Conservation (phyloP, 2,888 invertebrate species). For the Prosapia bicincta region DNA sequence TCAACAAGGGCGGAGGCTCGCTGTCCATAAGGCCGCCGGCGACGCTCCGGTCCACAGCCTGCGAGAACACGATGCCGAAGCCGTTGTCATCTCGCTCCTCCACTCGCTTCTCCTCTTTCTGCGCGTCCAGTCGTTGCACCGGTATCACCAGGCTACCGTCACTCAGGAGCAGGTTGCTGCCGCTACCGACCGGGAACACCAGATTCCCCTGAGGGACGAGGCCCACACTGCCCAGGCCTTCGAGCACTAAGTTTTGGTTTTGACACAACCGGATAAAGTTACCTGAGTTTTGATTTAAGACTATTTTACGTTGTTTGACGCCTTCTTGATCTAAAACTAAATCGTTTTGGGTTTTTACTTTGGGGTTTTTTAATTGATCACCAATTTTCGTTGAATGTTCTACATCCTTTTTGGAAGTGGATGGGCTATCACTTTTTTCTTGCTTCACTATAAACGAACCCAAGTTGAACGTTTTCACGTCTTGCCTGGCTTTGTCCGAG, state of each 20-base stretch:
- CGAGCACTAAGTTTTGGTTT: constrained; percentile 10
- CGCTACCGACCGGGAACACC: constrained; percentile 18
- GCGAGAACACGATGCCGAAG: constrained; percentile 16
- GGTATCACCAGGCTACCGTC: constrained; percentile 16
- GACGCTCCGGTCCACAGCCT: neutral
- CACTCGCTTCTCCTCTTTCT: constrained; percentile 9
- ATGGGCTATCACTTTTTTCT: constrained; percentile 9
- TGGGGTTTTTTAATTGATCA: neutral
- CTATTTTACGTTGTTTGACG: neutral
- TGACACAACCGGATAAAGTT: constrained; percentile 17
- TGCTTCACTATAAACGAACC: constrained; percentile 36
- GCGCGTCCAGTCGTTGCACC: constrained; percentile 10
- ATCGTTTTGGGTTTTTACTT: neutral
- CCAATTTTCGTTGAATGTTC: neutral
- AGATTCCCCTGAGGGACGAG: constrained; percentile 13
- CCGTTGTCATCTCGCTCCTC: neutral
- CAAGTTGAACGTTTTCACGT: constrained; percentile 35
- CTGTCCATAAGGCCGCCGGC: constrained; percentile 13
- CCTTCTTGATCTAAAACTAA: neutral
- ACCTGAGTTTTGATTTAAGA: constrained; percentile 11
- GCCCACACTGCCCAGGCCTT: neutral
- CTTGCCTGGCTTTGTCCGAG: neutral
- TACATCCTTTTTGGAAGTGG: neutral
- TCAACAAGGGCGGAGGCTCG: constrained; percentile 16
- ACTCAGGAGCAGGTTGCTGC: constrained; percentile 18